These are phyloP conservation scores for Lasioglossum albipes DNA, from an alignment of 1,140 invertebrate genomes.

Conservation along the genomic window DNA sequence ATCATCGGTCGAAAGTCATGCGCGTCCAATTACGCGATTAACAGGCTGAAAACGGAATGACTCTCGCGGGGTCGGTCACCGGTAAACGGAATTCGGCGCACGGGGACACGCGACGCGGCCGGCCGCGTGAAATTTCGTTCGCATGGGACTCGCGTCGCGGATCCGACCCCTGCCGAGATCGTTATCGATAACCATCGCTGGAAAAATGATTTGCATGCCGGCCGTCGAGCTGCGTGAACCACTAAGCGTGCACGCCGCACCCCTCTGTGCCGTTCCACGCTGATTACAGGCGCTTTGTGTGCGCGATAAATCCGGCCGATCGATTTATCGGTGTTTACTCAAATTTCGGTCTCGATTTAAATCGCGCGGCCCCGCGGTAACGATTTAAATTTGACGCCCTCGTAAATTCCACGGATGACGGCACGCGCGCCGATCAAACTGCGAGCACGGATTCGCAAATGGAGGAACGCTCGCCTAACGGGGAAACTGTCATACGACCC, in stretches of 20 bases:
- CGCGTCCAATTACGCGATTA: conserved; percentile 60
- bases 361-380: not conserved
- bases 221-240: not conserved
- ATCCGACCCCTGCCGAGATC: conserved; percentile 29
- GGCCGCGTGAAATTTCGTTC: conserved; percentile 35
- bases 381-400: not conserved
- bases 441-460: not conserved
- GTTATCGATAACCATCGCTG: conserved; percentile 14
- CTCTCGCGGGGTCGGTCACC: conserved; percentile 51
- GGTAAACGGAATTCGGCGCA: conserved; percentile 36
- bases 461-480: not conserved
- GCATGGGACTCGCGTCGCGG: not conserved
- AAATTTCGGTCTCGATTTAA: conserved; percentile 22
- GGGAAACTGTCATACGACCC: not conserved
- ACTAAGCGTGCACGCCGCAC: not conserved
- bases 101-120: conserved; percentile 13
- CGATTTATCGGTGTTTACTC: conserved; percentile 44
- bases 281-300: conserved; percentile 24
- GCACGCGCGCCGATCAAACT: not conserved
- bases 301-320: conserved; percentile 12
- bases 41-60: conserved; percentile 63
- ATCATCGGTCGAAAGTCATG: conserved; percentile 52
- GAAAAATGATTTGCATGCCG: conserved; percentile 24
- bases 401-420: not conserved
- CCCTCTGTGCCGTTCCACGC: not conserved